Evolutionary conservation across 1,140 invertebrate species (phyloP), one percentile per base, ranked within the genome.

Genomic region (Hylaeus anthracinus): DNA sequence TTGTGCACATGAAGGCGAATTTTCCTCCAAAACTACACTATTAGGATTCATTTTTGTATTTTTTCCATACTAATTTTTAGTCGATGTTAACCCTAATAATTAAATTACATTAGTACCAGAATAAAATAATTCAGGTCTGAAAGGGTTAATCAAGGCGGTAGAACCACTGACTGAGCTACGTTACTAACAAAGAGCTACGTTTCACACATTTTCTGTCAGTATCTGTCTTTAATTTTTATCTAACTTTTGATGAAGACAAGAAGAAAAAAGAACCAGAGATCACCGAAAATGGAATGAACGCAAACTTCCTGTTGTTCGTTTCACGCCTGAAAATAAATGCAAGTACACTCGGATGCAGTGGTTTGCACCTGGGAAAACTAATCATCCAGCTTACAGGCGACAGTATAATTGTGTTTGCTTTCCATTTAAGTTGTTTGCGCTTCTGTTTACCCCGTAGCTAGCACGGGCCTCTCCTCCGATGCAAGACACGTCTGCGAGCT

Each of bases 371-470:
- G 76, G 26, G 84, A 73, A 80, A 86, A 86, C 85, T 86, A 86
- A 86, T 83, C 81, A 72, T 48, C 10, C 53, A 78, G 83, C 82
- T 84, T 79, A 81, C 79, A 76, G 78, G 84, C 88, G 65, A 73
- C 76, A 66, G 76, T 82, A 84, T 92, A 91, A 91, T 92, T 92
- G 86, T 88, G 88, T 92, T 92, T 92, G 88, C 90, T 90, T 91
- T 92, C 86, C 90, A 91, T 92, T 91, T 88, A 91, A 91, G 88
- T 91, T 92, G 90, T 91, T 91, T 91, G 88, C 88, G 81, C 80
- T 79, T 81, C 83, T 88, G 90, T 91, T 91, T 90, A 88, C 88
- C 88, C 85, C 82, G 65, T 51, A 61, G 48, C 56, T 12, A 5
- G 55, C 58, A n/a, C 48, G 10, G 76, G 45, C 45, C 66, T 58